Conservation (phyloP, 2,888 invertebrate species). For the Xestia c-nigrum region DNA sequence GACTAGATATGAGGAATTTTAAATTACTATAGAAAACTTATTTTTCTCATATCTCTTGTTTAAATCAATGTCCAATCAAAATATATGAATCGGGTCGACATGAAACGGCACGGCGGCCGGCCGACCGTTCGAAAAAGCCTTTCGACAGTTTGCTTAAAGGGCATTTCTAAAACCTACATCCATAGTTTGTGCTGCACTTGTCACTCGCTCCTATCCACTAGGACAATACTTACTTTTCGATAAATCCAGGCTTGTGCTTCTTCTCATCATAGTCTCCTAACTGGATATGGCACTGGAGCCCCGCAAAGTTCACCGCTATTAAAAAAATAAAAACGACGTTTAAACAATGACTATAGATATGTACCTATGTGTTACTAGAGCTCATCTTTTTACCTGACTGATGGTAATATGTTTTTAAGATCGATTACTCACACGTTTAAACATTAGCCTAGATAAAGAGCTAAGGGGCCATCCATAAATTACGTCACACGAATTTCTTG, state of each 20-base stretch:
- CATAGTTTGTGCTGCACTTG: background rate
- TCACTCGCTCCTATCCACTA: background rate
- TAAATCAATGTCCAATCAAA: no score
- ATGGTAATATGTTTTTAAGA: background rate
- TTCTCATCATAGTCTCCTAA: constrained; percentile 7
- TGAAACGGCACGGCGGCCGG: no score
- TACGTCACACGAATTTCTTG: no score
- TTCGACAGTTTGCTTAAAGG: no score
- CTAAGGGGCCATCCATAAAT: background rate
- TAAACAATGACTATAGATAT: background rate
- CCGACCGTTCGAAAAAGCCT: no score
- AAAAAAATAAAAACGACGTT: background rate
- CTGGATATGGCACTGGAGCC: constrained; percentile 3
- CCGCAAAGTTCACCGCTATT: constrained; percentile 12
- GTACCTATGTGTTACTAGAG: background rate
- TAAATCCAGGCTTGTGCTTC: constrained; percentile 11
- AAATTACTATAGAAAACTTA: no score
- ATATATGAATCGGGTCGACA: no score
- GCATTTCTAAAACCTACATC: background rate
- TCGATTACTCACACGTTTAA: background rate
- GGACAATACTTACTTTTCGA: constrained; percentile 4
- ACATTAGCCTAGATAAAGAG: background rate
- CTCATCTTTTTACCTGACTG: background rate
- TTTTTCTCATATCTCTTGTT: no score
- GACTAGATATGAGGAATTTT: no score